Conservation (phyloP, 2,888 invertebrate species). For the Chorisops tibialis region DNA sequence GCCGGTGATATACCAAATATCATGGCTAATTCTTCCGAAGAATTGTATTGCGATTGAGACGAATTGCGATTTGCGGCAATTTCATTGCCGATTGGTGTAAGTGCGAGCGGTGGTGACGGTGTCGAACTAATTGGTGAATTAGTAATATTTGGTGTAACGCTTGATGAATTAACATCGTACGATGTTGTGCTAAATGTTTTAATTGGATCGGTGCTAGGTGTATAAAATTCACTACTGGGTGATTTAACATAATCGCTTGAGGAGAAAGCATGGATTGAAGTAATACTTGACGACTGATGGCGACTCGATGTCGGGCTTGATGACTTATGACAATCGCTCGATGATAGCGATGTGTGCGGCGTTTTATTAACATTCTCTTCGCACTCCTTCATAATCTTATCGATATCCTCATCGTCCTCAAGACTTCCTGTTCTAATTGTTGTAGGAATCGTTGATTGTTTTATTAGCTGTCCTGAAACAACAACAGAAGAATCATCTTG, state of each 20-base stretch:
- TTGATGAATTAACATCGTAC: conserved; percentile 46
- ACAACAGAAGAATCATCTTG: conserved; percentile 30
- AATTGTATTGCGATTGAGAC: conserved; percentile 60
- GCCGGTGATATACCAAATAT: conserved; percentile 55
- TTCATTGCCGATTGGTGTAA: conserved; percentile 42
- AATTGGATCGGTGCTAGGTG: conserved; percentile 47
- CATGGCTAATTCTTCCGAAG: conserved; percentile 63
- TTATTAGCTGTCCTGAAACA: conserved; percentile 12
- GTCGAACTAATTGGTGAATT: conserved; percentile 38
- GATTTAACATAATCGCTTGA: conserved; percentile 52
- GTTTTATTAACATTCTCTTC: conserved; percentile 42
- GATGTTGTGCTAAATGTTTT: conserved; percentile 53
- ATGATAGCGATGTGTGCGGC: conserved; percentile 40
- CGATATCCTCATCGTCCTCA: conserved; percentile 46
- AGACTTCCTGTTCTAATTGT: conserved; percentile 14
- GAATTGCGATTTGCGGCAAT: conserved; percentile 28
- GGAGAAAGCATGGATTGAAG: conserved; percentile 51
- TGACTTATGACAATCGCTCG: conserved; percentile 50
- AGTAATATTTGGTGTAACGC: conserved; percentile 44
- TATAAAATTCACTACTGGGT: conserved; percentile 51
- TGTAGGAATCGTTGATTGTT: background rate
- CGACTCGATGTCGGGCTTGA: conserved; percentile 47
- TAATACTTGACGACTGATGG: conserved; percentile 48
- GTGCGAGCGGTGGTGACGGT: conserved; percentile 45
- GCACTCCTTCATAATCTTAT: conserved; percentile 50